Base-by-base conservation (phyloP, 2,113 vertebrate species). In the Heliornis fulica region DNA sequence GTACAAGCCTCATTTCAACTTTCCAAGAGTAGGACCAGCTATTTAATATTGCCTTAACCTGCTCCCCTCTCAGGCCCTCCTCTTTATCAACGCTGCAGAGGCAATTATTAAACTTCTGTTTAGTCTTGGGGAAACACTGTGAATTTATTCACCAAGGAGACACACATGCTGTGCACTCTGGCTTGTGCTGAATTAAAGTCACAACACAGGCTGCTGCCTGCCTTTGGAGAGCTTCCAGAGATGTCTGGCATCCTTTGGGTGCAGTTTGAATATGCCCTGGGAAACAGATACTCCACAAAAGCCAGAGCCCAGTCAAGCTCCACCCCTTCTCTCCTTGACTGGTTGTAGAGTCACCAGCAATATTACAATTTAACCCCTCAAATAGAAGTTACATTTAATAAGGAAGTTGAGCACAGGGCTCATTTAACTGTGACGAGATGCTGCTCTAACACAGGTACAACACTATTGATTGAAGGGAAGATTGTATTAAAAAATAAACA, bases 241-340 rank as follows among this genome's bases (percentile, higher is more conserved):
- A 84, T 90, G 92, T 91, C 45, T 91, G 85, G 69, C 88, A 96
- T 92, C 81, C 56, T 95, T 79, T 43, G 85, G 59, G 65, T 41
- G 31, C 34, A 64, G 38, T 36, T 11, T 56, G 72, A 94, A 66
- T 40, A 51, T 84, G 68, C 60, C 78, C 56, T 85, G 68, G 59
- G 83, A 89, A 85, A 54, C 87, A 96, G 88, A 81, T n/a, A 50
- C 56, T n/a, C 50, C 72, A 45, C 25, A 71, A 83, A 70, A 96
- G 76, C 69, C 70, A 34, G 60, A 87, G 23, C 59, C 45, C 43
- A 53, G 36, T 57, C 59, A 87, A 70, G 57, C 65, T 93, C 65
- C 7, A 10, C 23, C n/a, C 59, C 57, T 53, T 31, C 13, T 93
- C 78, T 92, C 46, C 61, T 31, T 31, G 36, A 48, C 23, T 88